Evolutionary conservation across 2,888 invertebrate genomes (phyloP), one percentile per base, ranked within the genome.

Genomic region (Liodrosophila aerea): DNA sequence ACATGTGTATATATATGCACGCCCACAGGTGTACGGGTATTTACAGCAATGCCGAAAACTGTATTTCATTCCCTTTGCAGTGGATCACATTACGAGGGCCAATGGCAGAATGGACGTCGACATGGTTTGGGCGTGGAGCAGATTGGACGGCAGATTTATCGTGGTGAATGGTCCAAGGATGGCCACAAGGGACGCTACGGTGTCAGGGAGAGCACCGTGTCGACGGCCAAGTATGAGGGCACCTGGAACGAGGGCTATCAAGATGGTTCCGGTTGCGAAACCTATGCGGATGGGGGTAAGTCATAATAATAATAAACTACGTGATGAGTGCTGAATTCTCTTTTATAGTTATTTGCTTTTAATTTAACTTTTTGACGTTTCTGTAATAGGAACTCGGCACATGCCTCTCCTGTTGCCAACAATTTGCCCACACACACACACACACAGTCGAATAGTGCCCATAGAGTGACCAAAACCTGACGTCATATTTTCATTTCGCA

Each of bases 111-210:
- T 90, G 99, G 99, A 71, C 98, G 98, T 91, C 93, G 99, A 50
- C 99, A 99, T 90, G 99, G 99, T 7, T 92, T 99, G 87, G 99
- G 99, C 63, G 96, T 98, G 88, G 99, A 99, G 91, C 96, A 96
- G 66, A 94, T 99, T 69, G 98, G 98, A 40, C 94, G 98, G 54
- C 99, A 99, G 97, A 92, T 98, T 76, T 99, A 99, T 92, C 94
- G 97, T 69, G 98, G 98, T 66, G 98, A 98, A 92, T 99, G 98
- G 98, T 98, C 98, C 59, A 89, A 89, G 69, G 97, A 97, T 90
- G 99, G 99, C 39, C 97, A 96, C 92, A 99, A 99, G 91, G 99
- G 99, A 46, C 95, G 99, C 72, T 99, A 99, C 91, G 99, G 99
- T 33, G 97, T 98, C 51, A 93, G 99, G 57, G 97, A 98, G 91